phyloP scores from a whole-genome alignment of 2,888 invertebrate genomes.

The Hypolimnas misippus region DNA sequence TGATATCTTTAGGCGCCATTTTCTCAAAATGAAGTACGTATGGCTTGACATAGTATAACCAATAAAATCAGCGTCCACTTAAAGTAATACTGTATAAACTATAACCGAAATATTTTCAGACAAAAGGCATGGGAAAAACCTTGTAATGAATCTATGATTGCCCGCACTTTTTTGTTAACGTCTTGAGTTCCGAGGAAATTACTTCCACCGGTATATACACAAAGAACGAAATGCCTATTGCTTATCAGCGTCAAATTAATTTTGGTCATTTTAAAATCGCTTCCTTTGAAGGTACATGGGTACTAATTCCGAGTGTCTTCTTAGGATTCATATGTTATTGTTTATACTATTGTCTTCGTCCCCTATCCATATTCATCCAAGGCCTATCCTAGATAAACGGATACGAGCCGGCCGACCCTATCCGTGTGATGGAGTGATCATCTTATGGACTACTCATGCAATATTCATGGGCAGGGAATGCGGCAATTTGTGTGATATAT shows the following conservation, averaged over 20 bases:
- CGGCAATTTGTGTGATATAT: conserved; percentile 71
- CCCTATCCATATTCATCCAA: conserved; percentile 51
- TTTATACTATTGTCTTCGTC: conserved; percentile 15
- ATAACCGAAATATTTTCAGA: conserved; percentile 18
- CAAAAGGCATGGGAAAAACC: conserved; percentile 24
- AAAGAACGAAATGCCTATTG: conserved; percentile 29
- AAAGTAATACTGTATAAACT: too few relatives aligned
- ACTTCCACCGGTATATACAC: conserved; percentile 31
- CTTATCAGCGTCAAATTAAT: too few relatives aligned
- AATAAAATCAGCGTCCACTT: too few relatives aligned
- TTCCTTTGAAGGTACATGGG: too few relatives aligned
- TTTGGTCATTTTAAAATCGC: too few relatives aligned
- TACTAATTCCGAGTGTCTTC: too few relatives aligned
- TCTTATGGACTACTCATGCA: conserved; percentile 63
- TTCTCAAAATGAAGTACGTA: too few relatives aligned
- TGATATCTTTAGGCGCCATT: too few relatives aligned
- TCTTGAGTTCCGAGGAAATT: conserved; percentile 38
- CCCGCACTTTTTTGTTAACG: conserved; percentile 40
- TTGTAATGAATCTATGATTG: conserved; percentile 42
- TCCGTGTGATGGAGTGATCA: conserved; percentile 69
- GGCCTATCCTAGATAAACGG: conserved; percentile 63
- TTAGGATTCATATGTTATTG: conserved; percentile 14
- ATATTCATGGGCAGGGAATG: conserved; percentile 72
- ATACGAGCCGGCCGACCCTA: conserved; percentile 53
- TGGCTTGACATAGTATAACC: too few relatives aligned